Evolutionary conservation across 2,888 invertebrate species (phyloP).

Genomic region (Macrophya alboannulata): DNA sequence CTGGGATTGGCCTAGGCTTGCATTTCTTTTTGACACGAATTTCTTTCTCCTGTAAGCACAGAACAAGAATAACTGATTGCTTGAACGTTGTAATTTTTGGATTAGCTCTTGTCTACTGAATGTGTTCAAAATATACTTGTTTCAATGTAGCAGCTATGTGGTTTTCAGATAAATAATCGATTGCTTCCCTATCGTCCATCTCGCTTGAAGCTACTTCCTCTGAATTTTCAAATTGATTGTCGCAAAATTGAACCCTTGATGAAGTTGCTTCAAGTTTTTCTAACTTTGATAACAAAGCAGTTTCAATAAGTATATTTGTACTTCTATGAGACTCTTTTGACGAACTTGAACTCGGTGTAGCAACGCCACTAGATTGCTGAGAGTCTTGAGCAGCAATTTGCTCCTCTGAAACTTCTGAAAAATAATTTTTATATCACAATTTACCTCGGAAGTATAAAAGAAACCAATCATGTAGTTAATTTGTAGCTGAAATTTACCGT

Average conservation of each 20-base stretch:
- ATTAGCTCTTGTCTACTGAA: slow-evolving; percentile 13
- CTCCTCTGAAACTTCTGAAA: slow-evolving; percentile 45
- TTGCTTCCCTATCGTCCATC: slow-evolving; percentile 54
- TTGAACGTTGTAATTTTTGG: neutral
- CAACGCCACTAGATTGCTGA: slow-evolving; percentile 10
- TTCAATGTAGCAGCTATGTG: slow-evolving; percentile 73
- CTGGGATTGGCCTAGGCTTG: slow-evolving; percentile 67
- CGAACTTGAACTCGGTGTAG: neutral
- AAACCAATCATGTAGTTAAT: neutral
- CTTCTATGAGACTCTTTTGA: neutral
- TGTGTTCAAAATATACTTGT: slow-evolving; percentile 66
- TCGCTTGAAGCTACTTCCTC: neutral
- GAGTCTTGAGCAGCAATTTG: slow-evolving; percentile 45
- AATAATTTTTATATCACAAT: neutral
- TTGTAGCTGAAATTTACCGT: neutral
- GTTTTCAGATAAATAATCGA: slow-evolving; percentile 71
- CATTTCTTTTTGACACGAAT: slow-evolving; percentile 70
- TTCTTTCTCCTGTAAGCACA: slow-evolving; percentile 68
- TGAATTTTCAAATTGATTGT: slow-evolving; percentile 58
- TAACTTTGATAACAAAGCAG: slow-evolving; percentile 60
- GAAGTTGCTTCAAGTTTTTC: slow-evolving; percentile 76
- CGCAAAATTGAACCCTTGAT: slow-evolving; percentile 73
- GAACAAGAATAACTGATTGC: neutral
- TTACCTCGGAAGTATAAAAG: neutral
- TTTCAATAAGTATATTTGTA: slow-evolving; percentile 48